A percentile compares a stretch with the other conserved stretches of the same genome.
These are phyloP conservation scores for Geotrypetes seraphini DNA, from an alignment of 2,797 vertebrate genomes.

Conservation along the genomic window DNA sequence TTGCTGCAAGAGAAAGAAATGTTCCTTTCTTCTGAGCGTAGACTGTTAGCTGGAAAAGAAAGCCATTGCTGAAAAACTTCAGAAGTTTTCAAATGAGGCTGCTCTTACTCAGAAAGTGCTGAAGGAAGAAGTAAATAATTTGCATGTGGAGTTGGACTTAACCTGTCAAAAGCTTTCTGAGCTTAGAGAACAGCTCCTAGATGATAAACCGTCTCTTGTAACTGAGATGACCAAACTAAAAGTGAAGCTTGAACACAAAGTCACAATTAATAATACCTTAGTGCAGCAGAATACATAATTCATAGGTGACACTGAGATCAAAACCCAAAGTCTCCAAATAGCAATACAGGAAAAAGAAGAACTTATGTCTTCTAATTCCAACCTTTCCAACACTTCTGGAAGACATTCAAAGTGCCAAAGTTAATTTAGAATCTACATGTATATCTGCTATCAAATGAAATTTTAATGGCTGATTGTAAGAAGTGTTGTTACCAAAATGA, in stretches of 20 bases:
- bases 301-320: conserved; percentile 31
- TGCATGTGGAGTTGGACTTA: conserved; percentile 60
- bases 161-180: conserved; percentile 40
- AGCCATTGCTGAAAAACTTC: conserved; percentile 52
- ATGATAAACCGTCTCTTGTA: conserved; percentile 47
- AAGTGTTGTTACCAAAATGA: conserved; percentile 47
- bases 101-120: conserved; percentile 33
- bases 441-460: conserved; percentile 41
- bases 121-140: conserved; percentile 30
- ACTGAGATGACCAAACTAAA: conserved; percentile 54
- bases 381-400: conserved; percentile 53
- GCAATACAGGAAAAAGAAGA: conserved; percentile 43
- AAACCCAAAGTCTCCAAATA: conserved; percentile 55
- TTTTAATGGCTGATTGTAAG: conserved; percentile 50
- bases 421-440: conserved; percentile 40
- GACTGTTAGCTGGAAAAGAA: conserved; percentile 59
- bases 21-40: conserved; percentile 55
- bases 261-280: conserved; percentile 41
- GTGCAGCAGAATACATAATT: conserved; percentile 56
- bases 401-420: conserved; percentile 45
- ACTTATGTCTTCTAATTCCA: conserved; percentile 44
- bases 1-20: conserved; percentile 77
- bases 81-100: conserved; percentile 36
- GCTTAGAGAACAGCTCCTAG: conserved; percentile 56
- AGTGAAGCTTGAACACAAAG: conserved; percentile 48